phyloP scores from a whole-genome alignment of 2,888 invertebrate genomes.

The Cephalotes varians region DNA sequence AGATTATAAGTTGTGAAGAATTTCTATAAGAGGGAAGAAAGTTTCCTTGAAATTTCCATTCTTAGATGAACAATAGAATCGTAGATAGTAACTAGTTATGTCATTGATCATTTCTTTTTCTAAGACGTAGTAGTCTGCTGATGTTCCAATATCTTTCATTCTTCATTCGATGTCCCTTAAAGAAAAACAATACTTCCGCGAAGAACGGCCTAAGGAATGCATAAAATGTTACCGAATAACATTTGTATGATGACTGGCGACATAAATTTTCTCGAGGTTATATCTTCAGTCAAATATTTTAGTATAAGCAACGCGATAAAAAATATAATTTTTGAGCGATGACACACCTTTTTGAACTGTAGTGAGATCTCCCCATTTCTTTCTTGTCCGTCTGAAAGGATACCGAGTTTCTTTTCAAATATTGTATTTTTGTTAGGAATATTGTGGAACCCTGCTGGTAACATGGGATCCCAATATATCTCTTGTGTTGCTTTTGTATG shows the following conservation, averaged over 20 bases:
- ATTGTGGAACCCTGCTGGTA: background rate
- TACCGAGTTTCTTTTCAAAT: background rate
- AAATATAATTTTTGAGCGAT: background rate
- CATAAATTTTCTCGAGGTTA: background rate
- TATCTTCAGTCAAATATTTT: background rate
- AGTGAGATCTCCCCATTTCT: background rate
- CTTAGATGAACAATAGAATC: conserved; percentile 56
- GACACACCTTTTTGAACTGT: background rate
- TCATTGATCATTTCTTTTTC: conserved; percentile 55
- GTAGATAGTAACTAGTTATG: conserved; percentile 58
- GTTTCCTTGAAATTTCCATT: background rate
- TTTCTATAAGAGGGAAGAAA: background rate
- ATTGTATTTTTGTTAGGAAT: background rate
- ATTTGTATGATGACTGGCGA: background rate
- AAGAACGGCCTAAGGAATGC: background rate
- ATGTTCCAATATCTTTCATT: background rate
- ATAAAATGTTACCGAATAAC: background rate
- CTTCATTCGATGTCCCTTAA: background rate
- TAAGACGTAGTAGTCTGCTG: conserved; percentile 55
- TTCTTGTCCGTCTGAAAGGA: background rate
- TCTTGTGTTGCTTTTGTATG: background rate
- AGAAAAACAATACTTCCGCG: too few species aligned
- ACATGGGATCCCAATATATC: background rate
- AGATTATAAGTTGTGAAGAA: too few species aligned
- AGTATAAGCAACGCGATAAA: background rate